Conservation (phyloP, 2,113 vertebrate species). For the Oplegnathus fasciatus region DNA sequence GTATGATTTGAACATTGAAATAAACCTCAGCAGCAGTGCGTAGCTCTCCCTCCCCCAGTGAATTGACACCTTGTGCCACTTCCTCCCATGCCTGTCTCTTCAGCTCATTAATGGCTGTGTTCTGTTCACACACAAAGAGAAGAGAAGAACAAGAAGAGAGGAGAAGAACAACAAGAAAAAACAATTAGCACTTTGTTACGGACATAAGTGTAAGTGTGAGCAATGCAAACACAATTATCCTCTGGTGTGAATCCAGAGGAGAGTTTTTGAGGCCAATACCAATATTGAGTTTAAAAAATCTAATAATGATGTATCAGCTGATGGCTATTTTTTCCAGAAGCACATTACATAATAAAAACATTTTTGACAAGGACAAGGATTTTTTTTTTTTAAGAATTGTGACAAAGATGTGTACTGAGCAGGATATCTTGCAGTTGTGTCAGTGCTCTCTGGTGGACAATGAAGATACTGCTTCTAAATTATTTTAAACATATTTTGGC, state of each 20-base stretch:
- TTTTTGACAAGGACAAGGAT: too few relatives aligned
- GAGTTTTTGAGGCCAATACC: neutral
- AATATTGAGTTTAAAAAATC: neutral
- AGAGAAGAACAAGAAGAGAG: conserved; percentile 1
- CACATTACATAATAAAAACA: neutral
- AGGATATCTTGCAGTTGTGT: neutral
- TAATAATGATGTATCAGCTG: neutral
- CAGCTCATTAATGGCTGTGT: conserved; percentile 96
- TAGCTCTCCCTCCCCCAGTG: conserved; percentile 92
- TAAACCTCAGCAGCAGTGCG: conserved; percentile 89
- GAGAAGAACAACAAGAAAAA: neutral
- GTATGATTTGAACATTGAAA: neutral
- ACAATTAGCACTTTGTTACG: neutral
- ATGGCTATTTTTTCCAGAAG: neutral
- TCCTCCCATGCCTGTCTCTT: conserved; percentile 96
- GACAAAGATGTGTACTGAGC: neutral
- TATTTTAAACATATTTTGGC: neutral
- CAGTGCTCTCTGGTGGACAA: conserved; percentile 46
- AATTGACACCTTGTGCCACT: conserved; percentile 94
- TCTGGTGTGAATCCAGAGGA: too few relatives aligned
- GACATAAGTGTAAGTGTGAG: too few relatives aligned
- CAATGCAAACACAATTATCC: too few relatives aligned
- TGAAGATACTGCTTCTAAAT: neutral
- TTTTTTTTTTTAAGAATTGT: neutral
- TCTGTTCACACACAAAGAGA: conserved; percentile 74